phyloP scores from a whole-genome alignment of 2,888 invertebrate species.

The Tachystola acroxantha region DNA sequence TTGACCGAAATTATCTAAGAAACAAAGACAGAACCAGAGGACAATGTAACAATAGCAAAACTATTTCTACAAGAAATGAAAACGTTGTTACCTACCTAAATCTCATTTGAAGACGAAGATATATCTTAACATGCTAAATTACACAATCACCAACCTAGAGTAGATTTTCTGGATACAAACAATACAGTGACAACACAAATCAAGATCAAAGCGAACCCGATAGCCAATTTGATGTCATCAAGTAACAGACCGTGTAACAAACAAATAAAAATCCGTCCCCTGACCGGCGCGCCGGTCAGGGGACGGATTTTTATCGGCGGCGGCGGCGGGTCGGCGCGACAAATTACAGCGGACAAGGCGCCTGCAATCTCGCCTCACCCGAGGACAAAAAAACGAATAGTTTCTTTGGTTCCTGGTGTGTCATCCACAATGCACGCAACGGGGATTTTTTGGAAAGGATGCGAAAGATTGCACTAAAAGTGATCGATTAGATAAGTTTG shows the following conservation, averaged over 20 bases:
- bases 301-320: conserved; percentile 28
- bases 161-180: no score
- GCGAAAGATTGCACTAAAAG: conserved; percentile 16
- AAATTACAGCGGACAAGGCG: conserved; percentile 59
- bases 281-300: conserved; percentile 28
- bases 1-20: no score
- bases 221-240: conserved; percentile 40
- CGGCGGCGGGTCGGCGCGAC: conserved; percentile 36
- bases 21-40: no score
- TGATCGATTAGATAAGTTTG: conserved; percentile 7
- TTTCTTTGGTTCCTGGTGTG: conserved; percentile 50
- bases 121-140: no score
- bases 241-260: conserved; percentile 20
- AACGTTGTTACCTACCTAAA: no score
- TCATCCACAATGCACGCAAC: conserved; percentile 51
- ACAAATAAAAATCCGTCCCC: conserved; percentile 29
- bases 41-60: no score
- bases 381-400: conserved; percentile 33
- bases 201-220: conserved; percentile 11
- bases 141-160: no score
- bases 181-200: no score
- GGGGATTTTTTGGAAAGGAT: conserved; percentile 2
- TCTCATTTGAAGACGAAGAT: no score
- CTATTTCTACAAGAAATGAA: no score
- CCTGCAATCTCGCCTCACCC: conserved; percentile 47